Evolutionary conservation across 2,797 vertebrate species (phyloP), one percentile per base, ranked within the genome.

Genomic region (Scarus forsteni): DNA sequence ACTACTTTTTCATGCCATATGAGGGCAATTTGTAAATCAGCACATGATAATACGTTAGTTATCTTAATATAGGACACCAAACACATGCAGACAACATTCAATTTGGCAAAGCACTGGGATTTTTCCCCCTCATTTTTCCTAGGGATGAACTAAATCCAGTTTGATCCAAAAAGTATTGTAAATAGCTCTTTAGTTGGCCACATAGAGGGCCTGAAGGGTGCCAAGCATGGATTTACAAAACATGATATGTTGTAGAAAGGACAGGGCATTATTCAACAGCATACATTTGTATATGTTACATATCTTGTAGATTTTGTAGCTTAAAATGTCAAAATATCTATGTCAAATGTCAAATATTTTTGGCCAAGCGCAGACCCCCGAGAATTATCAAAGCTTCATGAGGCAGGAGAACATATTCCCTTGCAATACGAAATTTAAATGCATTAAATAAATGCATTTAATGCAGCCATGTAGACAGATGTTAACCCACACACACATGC

Each of bases 401-500:
- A 69, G 58, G 61, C 45, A 34, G 49, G 51, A 70, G 15, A 73
- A 58, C 44, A 66, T 60, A 43, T 19, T 38, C 60, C 39, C 51
- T 46, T 52, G 53, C 50, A 27, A 38, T 66, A 42, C 58, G 16
- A 77, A 56, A 75, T 80, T 9, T 75, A 64, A 76, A 81, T 75
- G 77, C 5, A 75, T 7, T 61, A 43, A 73, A 69, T 49, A 59
- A 36, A 57, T 73, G 18, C 49, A 63, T 72, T 73, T 75, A 76
- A 45, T 74, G 44, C 59, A 74, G 66, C 61, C 69, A 55, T 49
- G 56, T 8, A 61, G 40, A 73, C 78, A 81, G 44, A 78, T 64
- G 66, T 59, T 52, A 71, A 66, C 58, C 84, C 60, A 81, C 49
- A 66, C 57, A 59, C 43, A 49, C 63, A 34, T 10, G 0, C 27